Evolutionary conservation across 2,888 invertebrate species (phyloP).

Genomic region (Drosophila nr. perissopoda): DNA sequence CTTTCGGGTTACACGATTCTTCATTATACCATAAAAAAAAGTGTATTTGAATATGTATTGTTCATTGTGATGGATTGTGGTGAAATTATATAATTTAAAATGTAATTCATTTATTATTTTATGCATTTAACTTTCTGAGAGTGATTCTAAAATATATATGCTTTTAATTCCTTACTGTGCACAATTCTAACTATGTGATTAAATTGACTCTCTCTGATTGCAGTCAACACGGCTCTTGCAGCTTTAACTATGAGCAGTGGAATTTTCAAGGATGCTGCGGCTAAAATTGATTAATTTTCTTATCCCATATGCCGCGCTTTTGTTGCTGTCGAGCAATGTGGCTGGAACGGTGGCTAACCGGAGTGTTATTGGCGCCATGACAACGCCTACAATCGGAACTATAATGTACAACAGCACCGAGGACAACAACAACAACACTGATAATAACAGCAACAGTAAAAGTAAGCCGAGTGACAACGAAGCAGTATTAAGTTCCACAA

Average conservation of each 20-base stretch:
- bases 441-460: not conserved
- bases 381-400: slow-evolving; percentile 2
- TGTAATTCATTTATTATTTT: not conserved
- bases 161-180: too few species aligned
- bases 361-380: not conserved
- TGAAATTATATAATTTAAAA: not conserved
- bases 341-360: not conserved
- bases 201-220: slow-evolving; percentile 4
- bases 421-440: not conserved
- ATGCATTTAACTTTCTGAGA: not conserved
- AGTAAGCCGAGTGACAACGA: not conserved
- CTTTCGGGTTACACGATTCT: not conserved
- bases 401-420: not conserved
- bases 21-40: not conserved
- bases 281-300: slow-evolving; percentile 27
- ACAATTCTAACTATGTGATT: not conserved
- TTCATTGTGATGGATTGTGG: not conserved
- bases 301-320: slow-evolving; percentile 17
- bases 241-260: slow-evolving; percentile 34
- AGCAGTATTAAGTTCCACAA: not conserved
- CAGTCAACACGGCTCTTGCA: slow-evolving; percentile 5
- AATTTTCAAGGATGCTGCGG: slow-evolving; percentile 33
- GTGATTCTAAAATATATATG: not conserved
- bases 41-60: not conserved
- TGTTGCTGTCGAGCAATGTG: slow-evolving; percentile 21